phyloP scores from a whole-genome alignment of 2,888 invertebrate genomes.

The Eupithecia exiguata region DNA sequence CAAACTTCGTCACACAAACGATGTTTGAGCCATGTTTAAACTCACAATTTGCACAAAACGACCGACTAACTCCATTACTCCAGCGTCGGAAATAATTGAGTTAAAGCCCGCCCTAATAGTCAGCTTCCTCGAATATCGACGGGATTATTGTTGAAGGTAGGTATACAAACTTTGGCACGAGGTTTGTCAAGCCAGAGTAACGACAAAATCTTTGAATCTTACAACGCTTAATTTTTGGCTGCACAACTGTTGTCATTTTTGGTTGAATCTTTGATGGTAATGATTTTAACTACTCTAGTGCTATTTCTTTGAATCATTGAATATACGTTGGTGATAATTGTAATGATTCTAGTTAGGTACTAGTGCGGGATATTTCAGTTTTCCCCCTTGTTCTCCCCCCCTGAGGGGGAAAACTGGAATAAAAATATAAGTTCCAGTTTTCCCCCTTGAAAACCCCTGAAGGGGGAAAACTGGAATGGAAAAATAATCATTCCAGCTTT shows the following conservation, averaged over 20 bases:
- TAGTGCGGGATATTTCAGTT: too few relatives aligned
- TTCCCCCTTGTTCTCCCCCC: too few relatives aligned
- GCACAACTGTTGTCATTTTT: background rate
- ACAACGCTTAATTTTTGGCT: background rate
- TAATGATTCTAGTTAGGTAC: too few relatives aligned
- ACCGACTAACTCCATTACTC: constrained; percentile 37
- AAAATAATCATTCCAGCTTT: too few relatives aligned
- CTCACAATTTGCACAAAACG: constrained; percentile 38
- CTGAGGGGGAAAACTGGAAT: too few relatives aligned
- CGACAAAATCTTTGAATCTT: background rate
- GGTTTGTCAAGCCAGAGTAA: background rate
- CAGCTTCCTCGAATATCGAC: constrained; percentile 30
- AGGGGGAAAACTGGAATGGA: too few relatives aligned
- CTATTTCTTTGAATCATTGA: background rate
- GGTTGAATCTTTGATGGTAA: background rate
- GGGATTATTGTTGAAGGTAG: background rate
- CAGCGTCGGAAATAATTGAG: constrained; percentile 37
- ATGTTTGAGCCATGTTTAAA: constrained; percentile 36
- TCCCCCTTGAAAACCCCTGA: too few relatives aligned
- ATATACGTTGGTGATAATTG: too few relatives aligned
- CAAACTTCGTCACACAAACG: constrained; percentile 32
- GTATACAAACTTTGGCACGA: background rate
- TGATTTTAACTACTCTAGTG: background rate
- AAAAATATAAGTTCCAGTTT: too few relatives aligned
- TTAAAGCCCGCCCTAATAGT: constrained; percentile 34